These are phyloP conservation scores for Dunckerocampus dactyliophorus DNA, from an alignment of 2,113 vertebrate genomes.

Conservation along the genomic window DNA sequence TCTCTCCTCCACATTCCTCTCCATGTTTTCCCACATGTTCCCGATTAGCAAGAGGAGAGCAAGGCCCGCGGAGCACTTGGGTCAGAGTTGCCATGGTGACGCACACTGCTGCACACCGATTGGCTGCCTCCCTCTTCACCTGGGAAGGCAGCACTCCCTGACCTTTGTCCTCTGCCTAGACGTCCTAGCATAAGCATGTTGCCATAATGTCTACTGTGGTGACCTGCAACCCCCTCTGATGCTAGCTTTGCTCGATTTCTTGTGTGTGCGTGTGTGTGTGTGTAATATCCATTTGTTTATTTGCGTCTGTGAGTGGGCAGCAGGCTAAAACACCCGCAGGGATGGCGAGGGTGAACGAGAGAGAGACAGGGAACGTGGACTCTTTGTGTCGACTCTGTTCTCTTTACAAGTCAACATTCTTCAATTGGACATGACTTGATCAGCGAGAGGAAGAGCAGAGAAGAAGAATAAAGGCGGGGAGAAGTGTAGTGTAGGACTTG, in stretches of 20 bases:
- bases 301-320: conserved; percentile 59
- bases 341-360: conserved; percentile 23
- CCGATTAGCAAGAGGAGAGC: conserved; percentile 24
- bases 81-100: background rate
- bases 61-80: background rate
- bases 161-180: background rate
- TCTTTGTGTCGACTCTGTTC: conserved; percentile 6
- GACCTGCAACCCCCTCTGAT: no score
- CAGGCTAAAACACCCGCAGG: conserved; percentile 42
- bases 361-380: no score
- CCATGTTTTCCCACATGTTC: conserved; percentile 25
- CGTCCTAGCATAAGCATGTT: no score
- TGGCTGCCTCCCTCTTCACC: background rate
- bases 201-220: no score
- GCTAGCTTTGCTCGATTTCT: background rate
- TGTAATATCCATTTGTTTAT: conserved; percentile 51
- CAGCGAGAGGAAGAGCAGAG: background rate
- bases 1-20: conserved; percentile 44
- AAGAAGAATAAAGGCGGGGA: background rate
- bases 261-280: conserved; percentile 19
- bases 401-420: conserved; percentile 21
- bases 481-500: background rate
- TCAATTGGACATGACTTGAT: conserved; percentile 26
- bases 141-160: background rate
- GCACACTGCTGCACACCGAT: background rate